Evolutionary conservation across 2,113 vertebrate species (phyloP).

Genomic region (Crypturellus undulatus): DNA sequence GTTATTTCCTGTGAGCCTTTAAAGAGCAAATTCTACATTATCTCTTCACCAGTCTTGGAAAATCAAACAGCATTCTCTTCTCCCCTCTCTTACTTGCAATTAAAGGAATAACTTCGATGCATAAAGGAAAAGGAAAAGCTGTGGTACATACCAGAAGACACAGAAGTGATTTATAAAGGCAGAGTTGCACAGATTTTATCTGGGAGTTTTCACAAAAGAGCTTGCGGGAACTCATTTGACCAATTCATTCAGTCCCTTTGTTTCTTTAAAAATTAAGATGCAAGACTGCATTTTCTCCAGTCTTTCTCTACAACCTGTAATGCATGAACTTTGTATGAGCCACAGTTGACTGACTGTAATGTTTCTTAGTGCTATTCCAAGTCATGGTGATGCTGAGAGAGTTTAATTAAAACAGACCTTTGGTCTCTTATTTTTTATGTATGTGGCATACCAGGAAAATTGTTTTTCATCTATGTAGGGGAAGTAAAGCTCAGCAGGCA

Average conservation of each 20-base stretch:
- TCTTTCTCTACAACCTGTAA: slow-evolving; percentile 14
- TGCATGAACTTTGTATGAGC: not conserved
- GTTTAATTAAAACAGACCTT: slow-evolving; percentile 8
- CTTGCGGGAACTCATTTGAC: slow-evolving; percentile 9
- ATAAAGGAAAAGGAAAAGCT: not conserved
- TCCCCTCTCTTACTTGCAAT: not conserved
- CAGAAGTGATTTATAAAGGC: slow-evolving; percentile 2
- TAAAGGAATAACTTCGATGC: slow-evolving; percentile 30
- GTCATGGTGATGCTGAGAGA: not conserved
- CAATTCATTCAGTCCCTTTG: slow-evolving; percentile 5
- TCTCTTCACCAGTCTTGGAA: slow-evolving; percentile 26
- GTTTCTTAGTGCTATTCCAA: slow-evolving; percentile 27
- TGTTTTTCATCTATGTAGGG: not conserved
- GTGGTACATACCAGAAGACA: not conserved
- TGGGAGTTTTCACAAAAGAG: not conserved
- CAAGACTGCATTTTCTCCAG: not conserved
- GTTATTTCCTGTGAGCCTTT: not conserved
- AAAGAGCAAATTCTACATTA: slow-evolving; percentile 19
- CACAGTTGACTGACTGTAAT: not conserved
- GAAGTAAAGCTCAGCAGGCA: not conserved
- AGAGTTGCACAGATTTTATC: slow-evolving; percentile 22
- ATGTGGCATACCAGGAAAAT: not conserved
- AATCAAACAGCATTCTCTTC: not conserved
- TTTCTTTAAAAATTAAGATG: slow-evolving; percentile 10
- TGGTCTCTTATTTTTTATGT: not conserved